A percentile compares a stretch with the other conserved stretches of the same genome.
These are phyloP conservation scores for Unio pictorum DNA, from an alignment of 2,888 invertebrate genomes.

Conservation along the genomic window DNA sequence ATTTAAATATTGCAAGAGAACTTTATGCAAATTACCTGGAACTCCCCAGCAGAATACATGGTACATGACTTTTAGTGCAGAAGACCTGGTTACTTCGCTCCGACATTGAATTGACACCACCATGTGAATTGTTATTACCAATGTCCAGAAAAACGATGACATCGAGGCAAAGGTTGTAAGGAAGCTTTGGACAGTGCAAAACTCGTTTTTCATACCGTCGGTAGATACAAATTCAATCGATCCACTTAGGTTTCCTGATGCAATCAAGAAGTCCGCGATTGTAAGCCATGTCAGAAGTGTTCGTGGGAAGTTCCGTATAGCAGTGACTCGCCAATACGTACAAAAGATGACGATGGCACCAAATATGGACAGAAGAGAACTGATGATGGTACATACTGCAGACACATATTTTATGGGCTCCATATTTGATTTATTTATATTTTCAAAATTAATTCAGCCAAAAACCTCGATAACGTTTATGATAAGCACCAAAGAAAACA, in stretches of 20 bases:
- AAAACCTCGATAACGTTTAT: no score
- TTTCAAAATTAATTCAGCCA: no score
- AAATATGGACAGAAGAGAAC: conserved; percentile 11
- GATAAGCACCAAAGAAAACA: no score
- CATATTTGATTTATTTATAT: no score
- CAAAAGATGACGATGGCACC: conserved; percentile 15
- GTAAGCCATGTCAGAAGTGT: conserved; percentile 15
- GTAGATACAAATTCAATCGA: conserved; percentile 1
- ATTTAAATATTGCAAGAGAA: no score
- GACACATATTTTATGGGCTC: no score
- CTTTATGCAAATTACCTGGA: conserved; percentile 7
- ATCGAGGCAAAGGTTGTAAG: conserved; percentile 14
- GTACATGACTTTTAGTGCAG: conserved; percentile 4
- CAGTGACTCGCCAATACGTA: conserved; percentile 3
- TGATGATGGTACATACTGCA: conserved; percentile 1
- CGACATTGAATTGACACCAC: conserved; percentile 6
- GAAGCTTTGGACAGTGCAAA: conserved; percentile 16
- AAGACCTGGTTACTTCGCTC: neutral
- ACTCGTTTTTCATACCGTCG: neutral
- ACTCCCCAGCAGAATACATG: conserved; percentile 13
- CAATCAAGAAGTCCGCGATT: conserved; percentile 10
- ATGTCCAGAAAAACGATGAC: conserved; percentile 18
- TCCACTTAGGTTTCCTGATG: conserved; percentile 10
- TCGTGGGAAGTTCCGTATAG: conserved; percentile 3
- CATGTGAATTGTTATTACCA: conserved; percentile 15